Percentiles rank a stretch among this genome's conserved stretches.
phyloP scores from a whole-genome alignment of 64 coral and sea anemone species.

The Dendrophyllia cribrosa region DNA sequence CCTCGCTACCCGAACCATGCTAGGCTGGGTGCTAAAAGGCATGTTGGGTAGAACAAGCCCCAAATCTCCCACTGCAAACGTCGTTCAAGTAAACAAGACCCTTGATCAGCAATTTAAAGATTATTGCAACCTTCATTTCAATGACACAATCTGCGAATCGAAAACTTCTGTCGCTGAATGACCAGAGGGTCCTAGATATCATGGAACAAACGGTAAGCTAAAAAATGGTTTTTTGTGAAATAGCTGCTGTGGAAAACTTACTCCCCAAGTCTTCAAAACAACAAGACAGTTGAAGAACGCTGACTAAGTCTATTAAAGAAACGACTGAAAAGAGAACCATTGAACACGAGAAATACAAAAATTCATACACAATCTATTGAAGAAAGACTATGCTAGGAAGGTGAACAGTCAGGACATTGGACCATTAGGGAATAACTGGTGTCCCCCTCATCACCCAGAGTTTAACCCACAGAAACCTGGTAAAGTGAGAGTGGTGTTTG shows the following conservation, averaged over 20 bases:
- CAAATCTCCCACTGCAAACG: neutral
- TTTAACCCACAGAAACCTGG: slow-evolving; percentile 48
- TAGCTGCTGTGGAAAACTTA: slow-evolving; percentile 30
- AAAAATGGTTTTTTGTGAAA: slow-evolving; percentile 56
- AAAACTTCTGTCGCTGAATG: slow-evolving; percentile 40
- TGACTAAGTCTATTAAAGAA: slow-evolving; percentile 16
- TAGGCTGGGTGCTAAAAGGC: slow-evolving; percentile 38
- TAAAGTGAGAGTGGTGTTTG: too few relatives aligned
- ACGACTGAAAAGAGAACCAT: too few relatives aligned
- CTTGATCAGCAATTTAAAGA: too few relatives aligned
- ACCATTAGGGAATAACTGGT: slow-evolving; percentile 35
- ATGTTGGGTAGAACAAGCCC: neutral
- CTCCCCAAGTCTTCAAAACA: slow-evolving; percentile 30
- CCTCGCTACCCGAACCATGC: too few relatives aligned
- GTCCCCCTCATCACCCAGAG: slow-evolving; percentile 37
- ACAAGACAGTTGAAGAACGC: slow-evolving; percentile 21
- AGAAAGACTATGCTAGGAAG: slow-evolving; percentile 48
- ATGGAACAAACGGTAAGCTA: slow-evolving; percentile 39
- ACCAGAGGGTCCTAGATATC: slow-evolving; percentile 19
- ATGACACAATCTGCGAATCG: slow-evolving; percentile 5
- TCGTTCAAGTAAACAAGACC: too few relatives aligned
- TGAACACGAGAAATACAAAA: slow-evolving; percentile 45
- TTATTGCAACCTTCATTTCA: slow-evolving; percentile 20
- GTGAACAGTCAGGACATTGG: too few relatives aligned
- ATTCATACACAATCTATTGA: slow-evolving; percentile 23